Conservation (phyloP, 2,797 vertebrate species). For the Erithacus rubecula region DNA sequence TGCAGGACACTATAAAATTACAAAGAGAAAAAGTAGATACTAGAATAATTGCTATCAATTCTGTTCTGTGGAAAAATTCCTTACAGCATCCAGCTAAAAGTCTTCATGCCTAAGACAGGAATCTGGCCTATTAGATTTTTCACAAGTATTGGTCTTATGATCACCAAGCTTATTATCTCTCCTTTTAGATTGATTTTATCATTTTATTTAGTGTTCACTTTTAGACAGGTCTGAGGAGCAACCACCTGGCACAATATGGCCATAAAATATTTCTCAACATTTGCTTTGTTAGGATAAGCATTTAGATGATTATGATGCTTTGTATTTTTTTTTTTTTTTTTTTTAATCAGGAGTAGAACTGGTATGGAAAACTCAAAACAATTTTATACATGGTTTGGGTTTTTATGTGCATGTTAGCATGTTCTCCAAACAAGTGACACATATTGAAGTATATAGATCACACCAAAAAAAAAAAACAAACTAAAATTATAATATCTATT, state of each 20-base stretch:
- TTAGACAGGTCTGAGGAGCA: background rate
- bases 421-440: background rate
- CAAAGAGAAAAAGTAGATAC: background rate
- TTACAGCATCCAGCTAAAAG: background rate
- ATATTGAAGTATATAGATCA: background rate
- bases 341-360: background rate
- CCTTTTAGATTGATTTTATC: background rate
- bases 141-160: background rate
- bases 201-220: background rate
- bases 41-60: background rate
- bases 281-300: background rate
- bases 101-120: background rate
- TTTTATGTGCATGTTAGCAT: background rate
- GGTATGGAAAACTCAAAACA: background rate
- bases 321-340: background rate
- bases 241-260: background rate
- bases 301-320: background rate
- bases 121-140: background rate
- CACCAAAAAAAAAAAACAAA: constrained; percentile 8
- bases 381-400: background rate
- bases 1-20: background rate
- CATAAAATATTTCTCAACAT: background rate
- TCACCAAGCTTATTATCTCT: background rate
- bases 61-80: background rate
- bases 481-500: background rate